A percentile compares a stretch with the other conserved stretches of the same genome.
These are phyloP conservation scores for Cosmia pyralina DNA, from an alignment of 2,888 invertebrate genomes.

Conservation along the genomic window DNA sequence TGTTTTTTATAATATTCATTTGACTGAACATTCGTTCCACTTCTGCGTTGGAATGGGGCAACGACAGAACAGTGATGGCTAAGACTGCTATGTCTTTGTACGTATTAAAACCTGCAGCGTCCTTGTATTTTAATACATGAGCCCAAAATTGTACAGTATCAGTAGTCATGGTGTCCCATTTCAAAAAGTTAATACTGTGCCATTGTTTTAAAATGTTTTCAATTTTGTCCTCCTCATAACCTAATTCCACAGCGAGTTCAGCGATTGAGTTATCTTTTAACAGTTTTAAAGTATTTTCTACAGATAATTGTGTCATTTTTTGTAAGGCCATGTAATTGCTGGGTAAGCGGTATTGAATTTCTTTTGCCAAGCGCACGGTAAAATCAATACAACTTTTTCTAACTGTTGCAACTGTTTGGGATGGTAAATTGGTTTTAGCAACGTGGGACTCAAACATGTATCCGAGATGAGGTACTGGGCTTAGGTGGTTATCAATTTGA, in stretches of 20 bases:
- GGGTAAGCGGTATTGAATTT: too few relatives aligned
- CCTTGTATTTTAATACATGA: slow-evolving; percentile 61
- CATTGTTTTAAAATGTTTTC: slow-evolving; percentile 52
- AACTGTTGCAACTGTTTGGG: too few relatives aligned
- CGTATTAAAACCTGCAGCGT: slow-evolving; percentile 45
- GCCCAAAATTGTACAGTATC: slow-evolving; percentile 61
- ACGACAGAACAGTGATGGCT: slow-evolving; percentile 29
- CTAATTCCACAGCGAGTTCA: slow-evolving; percentile 43
- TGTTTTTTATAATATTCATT: slow-evolving; percentile 55
- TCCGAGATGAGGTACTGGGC: slow-evolving; percentile 43
- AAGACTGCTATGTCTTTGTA: slow-evolving; percentile 46
- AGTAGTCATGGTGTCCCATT: slow-evolving; percentile 48
- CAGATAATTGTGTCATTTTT: too few relatives aligned
- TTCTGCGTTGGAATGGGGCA: slow-evolving; percentile 62
- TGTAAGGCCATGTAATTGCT: too few relatives aligned
- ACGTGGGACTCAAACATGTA: slow-evolving; percentile 25
- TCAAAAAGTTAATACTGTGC: slow-evolving; percentile 55
- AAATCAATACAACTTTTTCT: slow-evolving; percentile 11
- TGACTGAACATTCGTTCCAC: slow-evolving; percentile 59
- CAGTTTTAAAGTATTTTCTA: slow-evolving; percentile 16
- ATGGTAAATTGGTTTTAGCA: slow-evolving; percentile 1
- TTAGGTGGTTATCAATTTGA: slow-evolving; percentile 41
- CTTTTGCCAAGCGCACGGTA: neutral
- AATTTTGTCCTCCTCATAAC: slow-evolving; percentile 45
- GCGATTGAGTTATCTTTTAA: slow-evolving; percentile 48